Evolutionary conservation across 1,140 invertebrate species (phyloP).

Genomic region (Tribolium castaneum): DNA sequence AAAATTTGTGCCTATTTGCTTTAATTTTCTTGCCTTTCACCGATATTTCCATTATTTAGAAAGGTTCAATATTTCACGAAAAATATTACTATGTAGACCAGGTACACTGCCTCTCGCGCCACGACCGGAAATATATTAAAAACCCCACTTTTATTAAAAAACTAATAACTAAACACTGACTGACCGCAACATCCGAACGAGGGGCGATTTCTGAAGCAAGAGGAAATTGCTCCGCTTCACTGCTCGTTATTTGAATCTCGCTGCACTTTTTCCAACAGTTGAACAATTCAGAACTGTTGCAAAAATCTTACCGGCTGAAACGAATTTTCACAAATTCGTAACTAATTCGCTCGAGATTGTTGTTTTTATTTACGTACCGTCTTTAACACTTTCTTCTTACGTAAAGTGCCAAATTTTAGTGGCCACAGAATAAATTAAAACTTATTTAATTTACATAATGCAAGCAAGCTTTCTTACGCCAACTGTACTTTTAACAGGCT

Average conservation of each 20-base stretch:
- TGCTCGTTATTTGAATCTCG: slow-evolving; percentile 15
- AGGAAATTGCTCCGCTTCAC: slow-evolving; percentile 21
- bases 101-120: neutral
- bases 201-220: neutral
- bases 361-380: slow-evolving; percentile 7
- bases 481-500: neutral
- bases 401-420: slow-evolving; percentile 8
- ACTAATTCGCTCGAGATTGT: neutral
- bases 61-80: neutral
- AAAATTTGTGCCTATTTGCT: slow-evolving; percentile 6
- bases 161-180: slow-evolving; percentile 16
- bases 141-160: slow-evolving; percentile 1
- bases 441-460: neutral
- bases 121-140: neutral
- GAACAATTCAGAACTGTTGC: slow-evolving; percentile 18
- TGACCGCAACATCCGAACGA: slow-evolving; percentile 18
- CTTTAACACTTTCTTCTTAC: slow-evolving; percentile 8
- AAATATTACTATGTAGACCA: neutral
- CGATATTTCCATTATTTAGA: slow-evolving; percentile 21
- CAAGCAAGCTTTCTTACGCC: neutral
- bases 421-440: neutral
- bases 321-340: slow-evolving; percentile 22
- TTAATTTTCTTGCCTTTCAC: slow-evolving; percentile 16
- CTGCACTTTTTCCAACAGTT: neutral
- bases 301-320: slow-evolving; percentile 3